These are phyloP conservation scores for Silurus aristotelis DNA, from an alignment of 2,797 vertebrate genomes.

Conservation along the genomic window DNA sequence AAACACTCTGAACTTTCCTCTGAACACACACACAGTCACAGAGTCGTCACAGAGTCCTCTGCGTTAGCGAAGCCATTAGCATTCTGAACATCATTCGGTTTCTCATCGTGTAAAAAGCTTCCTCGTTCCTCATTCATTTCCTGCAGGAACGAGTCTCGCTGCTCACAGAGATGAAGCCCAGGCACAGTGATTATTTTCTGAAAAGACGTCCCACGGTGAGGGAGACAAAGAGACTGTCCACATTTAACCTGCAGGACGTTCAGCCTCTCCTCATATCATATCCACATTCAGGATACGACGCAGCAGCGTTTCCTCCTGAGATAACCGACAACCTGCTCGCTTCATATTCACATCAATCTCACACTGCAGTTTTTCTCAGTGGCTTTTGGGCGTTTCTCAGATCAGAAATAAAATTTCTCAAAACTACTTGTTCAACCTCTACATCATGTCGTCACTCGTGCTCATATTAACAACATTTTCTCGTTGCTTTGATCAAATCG, in stretches of 20 bases:
- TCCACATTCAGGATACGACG: neutral
- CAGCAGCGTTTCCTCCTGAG: neutral
- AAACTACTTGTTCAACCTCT: no score
- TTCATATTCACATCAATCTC: neutral
- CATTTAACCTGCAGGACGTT: neutral
- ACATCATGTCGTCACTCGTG: no score
- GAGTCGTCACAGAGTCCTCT: neutral
- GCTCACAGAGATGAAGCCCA: no score
- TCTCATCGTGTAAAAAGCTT: slow-evolving; percentile 44
- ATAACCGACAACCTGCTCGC: neutral
- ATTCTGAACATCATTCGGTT: slow-evolving; percentile 51
- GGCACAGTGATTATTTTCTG: neutral
- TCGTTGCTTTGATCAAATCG: no score
- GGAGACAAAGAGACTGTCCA: neutral
- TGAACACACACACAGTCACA: no score
- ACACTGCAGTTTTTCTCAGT: no score
- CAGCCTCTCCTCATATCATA: neutral
- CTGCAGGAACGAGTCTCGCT: neutral
- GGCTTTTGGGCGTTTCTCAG: no score
- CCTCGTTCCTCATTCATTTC: neutral
- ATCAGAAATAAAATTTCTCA: no score
- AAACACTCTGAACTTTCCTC: slow-evolving; percentile 4
- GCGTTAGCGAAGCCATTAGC: slow-evolving; percentile 30
- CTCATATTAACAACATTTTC: no score
- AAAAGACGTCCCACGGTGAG: neutral